Conservation (phyloP, 2,113 vertebrate genomes). For the Propithecus coquereli region DNA sequence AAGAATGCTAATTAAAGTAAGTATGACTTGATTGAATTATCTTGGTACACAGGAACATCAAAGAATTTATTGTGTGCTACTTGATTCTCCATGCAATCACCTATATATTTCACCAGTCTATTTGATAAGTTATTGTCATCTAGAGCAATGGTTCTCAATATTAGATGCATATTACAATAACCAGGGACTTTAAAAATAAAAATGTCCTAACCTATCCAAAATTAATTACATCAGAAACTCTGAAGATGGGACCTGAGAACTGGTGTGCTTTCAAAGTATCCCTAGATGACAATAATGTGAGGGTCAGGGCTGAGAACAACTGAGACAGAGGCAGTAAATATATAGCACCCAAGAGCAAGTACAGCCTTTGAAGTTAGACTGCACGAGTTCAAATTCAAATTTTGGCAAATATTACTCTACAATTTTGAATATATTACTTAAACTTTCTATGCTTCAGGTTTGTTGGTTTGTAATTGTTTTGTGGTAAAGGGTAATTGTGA, state of each 20-base stretch:
- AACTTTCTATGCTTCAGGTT: neutral
- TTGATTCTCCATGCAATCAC: neutral
- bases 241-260: neutral
- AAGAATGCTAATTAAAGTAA: constrained; percentile 21
- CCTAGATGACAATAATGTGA: neutral
- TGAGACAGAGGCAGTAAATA: neutral
- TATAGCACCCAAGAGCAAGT: neutral
- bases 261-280: neutral
- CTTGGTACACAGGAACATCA: constrained; percentile 1
- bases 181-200: neutral
- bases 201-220: neutral
- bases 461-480: neutral
- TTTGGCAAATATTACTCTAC: neutral
- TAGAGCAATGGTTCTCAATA: neutral
- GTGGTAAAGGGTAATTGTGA: too few relatives aligned
- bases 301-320: neutral
- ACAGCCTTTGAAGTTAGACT: neutral
- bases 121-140: neutral
- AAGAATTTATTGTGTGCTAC: neutral
- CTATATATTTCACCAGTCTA: neutral
- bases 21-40: constrained; percentile 17
- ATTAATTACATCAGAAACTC: neutral
- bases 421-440: neutral
- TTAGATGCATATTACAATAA: neutral
- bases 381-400: neutral